These are phyloP conservation scores for Polypterus senegalus DNA, from an alignment of 2,113 vertebrate species.

Conservation along the genomic window DNA sequence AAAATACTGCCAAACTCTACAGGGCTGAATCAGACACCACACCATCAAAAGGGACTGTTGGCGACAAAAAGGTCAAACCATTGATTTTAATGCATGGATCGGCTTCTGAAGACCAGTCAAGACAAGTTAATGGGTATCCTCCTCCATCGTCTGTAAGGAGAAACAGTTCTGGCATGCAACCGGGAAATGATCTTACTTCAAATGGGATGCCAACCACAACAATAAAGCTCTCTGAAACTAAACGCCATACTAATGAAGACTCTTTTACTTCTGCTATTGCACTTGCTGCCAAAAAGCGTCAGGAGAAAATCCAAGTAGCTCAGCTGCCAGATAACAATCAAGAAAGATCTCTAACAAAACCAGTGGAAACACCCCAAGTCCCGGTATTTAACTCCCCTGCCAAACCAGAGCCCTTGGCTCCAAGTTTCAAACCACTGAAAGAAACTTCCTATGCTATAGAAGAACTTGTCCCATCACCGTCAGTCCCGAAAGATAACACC, in stretches of 20 bases:
- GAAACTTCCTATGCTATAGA: too few species aligned
- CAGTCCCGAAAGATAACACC: slow-evolving; percentile 17
- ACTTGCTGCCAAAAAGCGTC: too few species aligned
- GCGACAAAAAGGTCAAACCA: slow-evolving; percentile 33
- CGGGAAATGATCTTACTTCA: slow-evolving; percentile 8
- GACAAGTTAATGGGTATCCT: slow-evolving; percentile 24
- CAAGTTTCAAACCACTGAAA: too few species aligned
- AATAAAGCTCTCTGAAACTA: too few species aligned
- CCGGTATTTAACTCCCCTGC: too few species aligned
- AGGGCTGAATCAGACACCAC: slow-evolving; percentile 28
- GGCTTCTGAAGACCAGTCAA: slow-evolving; percentile 17
- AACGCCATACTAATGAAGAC: too few species aligned
- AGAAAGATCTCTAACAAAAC: too few species aligned
- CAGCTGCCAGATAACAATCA: too few species aligned
- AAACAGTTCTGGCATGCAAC: slow-evolving; percentile 20
- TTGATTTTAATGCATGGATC: slow-evolving; percentile 43
- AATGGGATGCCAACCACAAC: neutral
- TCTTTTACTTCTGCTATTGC: too few species aligned
- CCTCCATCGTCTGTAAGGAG: slow-evolving; percentile 20
- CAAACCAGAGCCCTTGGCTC: too few species aligned
- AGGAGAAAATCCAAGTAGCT: too few species aligned
- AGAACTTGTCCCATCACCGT: slow-evolving; percentile 5
- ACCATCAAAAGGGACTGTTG: slow-evolving; percentile 20
- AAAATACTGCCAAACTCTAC: slow-evolving; percentile 46
- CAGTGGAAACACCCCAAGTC: too few species aligned